A percentile compares a stretch with the other conserved stretches of the same genome.
Conservation (phyloP, 2,888 invertebrate genomes). For the Luperina nickerlii region DNA sequence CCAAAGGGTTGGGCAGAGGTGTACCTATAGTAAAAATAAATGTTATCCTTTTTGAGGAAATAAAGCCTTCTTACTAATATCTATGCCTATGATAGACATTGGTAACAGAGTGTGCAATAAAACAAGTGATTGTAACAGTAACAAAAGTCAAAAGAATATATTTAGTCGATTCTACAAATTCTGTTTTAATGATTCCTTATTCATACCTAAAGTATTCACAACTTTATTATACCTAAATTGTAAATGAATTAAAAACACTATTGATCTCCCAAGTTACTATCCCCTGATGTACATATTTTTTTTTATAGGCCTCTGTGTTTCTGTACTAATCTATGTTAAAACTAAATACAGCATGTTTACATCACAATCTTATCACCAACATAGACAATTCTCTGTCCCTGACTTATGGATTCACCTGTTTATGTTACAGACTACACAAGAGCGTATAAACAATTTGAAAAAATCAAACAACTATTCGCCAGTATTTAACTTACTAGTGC, state of each 20-base stretch:
- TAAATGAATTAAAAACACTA: neutral
- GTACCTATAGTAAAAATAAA: neutral
- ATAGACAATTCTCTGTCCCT: constrained; percentile 48
- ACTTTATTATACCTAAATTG: neutral
- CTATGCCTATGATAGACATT: too few species aligned
- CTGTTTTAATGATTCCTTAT: too few species aligned
- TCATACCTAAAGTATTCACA: too few species aligned
- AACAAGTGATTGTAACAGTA: too few species aligned
- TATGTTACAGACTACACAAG: constrained; percentile 89
- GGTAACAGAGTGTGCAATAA: too few species aligned
- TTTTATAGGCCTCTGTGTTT: neutral
- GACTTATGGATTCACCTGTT: constrained; percentile 56
- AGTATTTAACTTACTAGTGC: constrained; percentile 93
- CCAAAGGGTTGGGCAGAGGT: neutral
- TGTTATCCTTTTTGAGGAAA: too few species aligned
- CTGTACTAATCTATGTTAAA: constrained; percentile 28
- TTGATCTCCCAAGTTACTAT: neutral
- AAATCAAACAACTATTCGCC: constrained; percentile 92
- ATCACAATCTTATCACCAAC: constrained; percentile 57
- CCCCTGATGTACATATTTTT: neutral
- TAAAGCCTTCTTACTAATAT: too few species aligned
- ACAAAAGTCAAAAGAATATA: too few species aligned
- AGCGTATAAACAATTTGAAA: constrained; percentile 91
- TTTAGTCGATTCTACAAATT: too few species aligned
- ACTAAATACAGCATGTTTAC: constrained; percentile 41